These are phyloP conservation scores for Peromyscus polionotus DNA, from an alignment of 2,113 vertebrate genomes.

Conservation along the genomic window DNA sequence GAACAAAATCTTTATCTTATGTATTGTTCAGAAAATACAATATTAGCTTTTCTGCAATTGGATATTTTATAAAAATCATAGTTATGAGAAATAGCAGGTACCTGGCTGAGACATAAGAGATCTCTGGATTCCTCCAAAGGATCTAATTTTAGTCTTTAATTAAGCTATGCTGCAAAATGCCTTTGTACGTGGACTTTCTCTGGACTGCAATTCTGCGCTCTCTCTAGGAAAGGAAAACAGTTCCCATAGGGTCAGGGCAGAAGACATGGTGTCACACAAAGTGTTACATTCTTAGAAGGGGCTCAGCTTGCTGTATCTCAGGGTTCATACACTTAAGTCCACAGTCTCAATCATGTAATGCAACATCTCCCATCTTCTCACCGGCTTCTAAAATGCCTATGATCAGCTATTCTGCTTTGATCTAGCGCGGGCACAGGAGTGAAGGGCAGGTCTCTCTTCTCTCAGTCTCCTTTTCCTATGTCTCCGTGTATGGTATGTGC, in stretches of 20 bases:
- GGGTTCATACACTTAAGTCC: neutral
- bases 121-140: neutral
- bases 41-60: neutral
- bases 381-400: neutral
- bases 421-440: neutral
- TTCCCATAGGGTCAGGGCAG: neutral
- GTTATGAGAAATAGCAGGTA: neutral
- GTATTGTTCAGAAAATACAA: neutral
- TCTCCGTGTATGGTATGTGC: neutral
- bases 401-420: neutral
- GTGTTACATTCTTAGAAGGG: neutral
- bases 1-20: neutral
- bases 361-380: neutral
- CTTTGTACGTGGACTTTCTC: neutral
- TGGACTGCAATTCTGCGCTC: neutral
- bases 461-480: neutral
- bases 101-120: neutral
- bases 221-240: neutral
- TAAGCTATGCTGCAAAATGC: neutral
- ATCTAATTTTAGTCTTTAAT: neutral
- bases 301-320: neutral
- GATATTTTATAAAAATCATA: neutral
- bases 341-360: neutral
- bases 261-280: neutral
- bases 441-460: neutral